Evolutionary conservation across 2,797 vertebrate genomes (phyloP).

Genomic region (Sebastes vulpes): DNA sequence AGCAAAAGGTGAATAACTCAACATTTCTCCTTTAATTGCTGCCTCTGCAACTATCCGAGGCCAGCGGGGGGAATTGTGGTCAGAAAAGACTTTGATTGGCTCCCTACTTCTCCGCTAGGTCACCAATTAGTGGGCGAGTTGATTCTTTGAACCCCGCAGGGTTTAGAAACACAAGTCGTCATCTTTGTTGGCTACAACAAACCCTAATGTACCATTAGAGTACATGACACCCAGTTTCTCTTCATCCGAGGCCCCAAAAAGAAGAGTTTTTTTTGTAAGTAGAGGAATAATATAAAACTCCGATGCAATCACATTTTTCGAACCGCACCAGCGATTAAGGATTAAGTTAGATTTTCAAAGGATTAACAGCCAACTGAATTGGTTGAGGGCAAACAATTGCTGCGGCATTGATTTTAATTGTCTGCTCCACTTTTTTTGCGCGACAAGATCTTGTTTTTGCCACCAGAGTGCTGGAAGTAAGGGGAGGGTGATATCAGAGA

Average conservation of each 20-base stretch:
- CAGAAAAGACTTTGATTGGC: constrained; percentile 77
- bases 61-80: constrained; percentile 62
- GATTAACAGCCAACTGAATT: constrained; percentile 77
- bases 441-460: constrained; percentile 83
- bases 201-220: constrained; percentile 71
- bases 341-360: constrained; percentile 79
- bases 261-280: constrained; percentile 20
- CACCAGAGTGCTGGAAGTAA: constrained; percentile 59
- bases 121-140: constrained; percentile 86
- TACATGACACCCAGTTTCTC: constrained; percentile 45
- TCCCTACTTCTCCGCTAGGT: constrained; percentile 77
- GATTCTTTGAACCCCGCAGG: constrained; percentile 79
- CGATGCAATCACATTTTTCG: constrained; percentile 49
- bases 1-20: constrained; percentile 71
- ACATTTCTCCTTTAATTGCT: constrained; percentile 78
- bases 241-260: constrained; percentile 22
- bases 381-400: constrained; percentile 79
- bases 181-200: constrained; percentile 69
- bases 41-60: constrained; percentile 77
- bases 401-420: constrained; percentile 84
- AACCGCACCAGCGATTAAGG: constrained; percentile 61
- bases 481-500: constrained; percentile 72
- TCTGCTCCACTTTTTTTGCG: constrained; percentile 67
- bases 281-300: constrained; percentile 54
- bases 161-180: constrained; percentile 75